Evolutionary conservation across 2,888 invertebrate species (phyloP), one percentile per base, ranked within the genome.

Genomic region (Cremastinae sp.): DNA sequence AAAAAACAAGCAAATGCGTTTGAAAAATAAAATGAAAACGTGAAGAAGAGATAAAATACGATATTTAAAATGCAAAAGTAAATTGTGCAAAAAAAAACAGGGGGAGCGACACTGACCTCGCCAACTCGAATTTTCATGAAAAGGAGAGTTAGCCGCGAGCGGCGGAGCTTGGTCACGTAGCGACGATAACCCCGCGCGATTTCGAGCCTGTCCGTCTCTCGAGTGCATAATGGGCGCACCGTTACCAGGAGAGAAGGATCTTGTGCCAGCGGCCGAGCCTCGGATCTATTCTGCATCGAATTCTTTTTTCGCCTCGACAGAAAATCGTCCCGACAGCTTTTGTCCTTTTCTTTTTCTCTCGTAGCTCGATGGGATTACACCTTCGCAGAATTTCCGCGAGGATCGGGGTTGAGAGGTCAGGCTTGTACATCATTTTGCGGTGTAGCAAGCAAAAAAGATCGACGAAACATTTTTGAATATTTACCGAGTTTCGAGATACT

Each of bases 41-140:
- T 20, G 7, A 20, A n/a, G 12, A 36, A 16, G 14, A 36, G 34
- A 47, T 49, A 18, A 8, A 43, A 54, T 22, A 38, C 45, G 18
- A 36, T 10, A 36, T 43, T 28, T 49, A 41, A 45, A 58, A 64
- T 41, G 28, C 16, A 43, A 51, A 64, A n/a, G n/a, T 47, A 64
- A 64, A 14, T 12, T 16, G 16, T 41, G 20, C 28, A 41, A 16
- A 73, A 62, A 28, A 28, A 28, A 28, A 28, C 28, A n/a, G n/a
- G n/a, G n/a, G 51, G 75, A 74, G 77, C 77, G 75, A 80, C 82
- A 84, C 87, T 88, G 87, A 87, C 88, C 87, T 88, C 87, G 84
- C 85, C 82, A 83, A 84, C 87, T 87, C 83, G 83, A 86, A 87
- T 85, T 84, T 84, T 80, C 85, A 83, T 84, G 65, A 28, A 28